Evolutionary conservation across 2,888 invertebrate species (phyloP).

Genomic region (Plusia festucae): DNA sequence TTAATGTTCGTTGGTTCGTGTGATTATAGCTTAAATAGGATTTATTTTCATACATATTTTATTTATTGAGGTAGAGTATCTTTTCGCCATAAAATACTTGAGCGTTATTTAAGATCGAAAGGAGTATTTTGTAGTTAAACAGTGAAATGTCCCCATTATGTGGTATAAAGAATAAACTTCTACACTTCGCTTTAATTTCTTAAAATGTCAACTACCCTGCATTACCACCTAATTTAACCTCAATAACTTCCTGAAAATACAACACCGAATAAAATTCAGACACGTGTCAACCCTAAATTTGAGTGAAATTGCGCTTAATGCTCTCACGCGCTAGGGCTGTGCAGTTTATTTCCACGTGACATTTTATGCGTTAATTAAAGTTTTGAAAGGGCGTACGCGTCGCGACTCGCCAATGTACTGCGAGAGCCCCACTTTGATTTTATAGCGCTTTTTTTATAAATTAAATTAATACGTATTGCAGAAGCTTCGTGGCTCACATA

Average conservation of each 20-base stretch:
- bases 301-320: conserved; percentile 37
- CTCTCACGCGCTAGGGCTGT: conserved; percentile 42
- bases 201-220: neutral
- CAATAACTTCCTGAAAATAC: conserved; percentile 49
- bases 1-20: neutral
- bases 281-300: conserved; percentile 52
- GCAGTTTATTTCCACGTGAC: conserved; percentile 41
- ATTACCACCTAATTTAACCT: conserved; percentile 21
- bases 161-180: conserved; percentile 14
- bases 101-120: neutral
- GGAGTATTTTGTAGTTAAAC: neutral
- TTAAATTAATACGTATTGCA: conserved; percentile 8
- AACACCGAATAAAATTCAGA: conserved; percentile 29
- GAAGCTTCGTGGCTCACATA: neutral
- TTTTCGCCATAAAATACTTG: neutral
- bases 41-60: neutral
- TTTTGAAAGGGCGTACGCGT: conserved; percentile 41
- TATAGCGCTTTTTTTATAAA: conserved; percentile 15
- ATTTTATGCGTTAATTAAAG: conserved; percentile 53
- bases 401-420: conserved; percentile 23
- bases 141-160: neutral
- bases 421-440: conserved; percentile 13
- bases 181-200: neutral
- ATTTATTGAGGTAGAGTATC: neutral
- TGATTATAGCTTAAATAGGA: neutral